Percentiles rank a stretch among this genome's conserved stretches.
phyloP scores from a whole-genome alignment of 2,888 invertebrate species.

The Chironomus riparius region DNA sequence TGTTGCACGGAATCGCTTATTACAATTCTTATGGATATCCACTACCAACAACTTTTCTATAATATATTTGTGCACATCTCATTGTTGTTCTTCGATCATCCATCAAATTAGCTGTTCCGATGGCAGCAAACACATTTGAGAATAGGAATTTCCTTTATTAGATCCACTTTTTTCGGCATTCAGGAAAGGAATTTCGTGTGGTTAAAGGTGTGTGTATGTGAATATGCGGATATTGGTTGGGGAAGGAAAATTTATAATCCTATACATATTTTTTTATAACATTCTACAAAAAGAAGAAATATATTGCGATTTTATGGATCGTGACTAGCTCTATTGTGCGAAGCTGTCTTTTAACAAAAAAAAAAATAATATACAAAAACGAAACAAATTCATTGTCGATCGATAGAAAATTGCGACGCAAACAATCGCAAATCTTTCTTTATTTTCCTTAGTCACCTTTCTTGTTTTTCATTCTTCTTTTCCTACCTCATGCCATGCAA shows the following conservation, averaged over 20 bases:
- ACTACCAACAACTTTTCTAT: neutral
- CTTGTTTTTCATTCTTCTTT: too few species aligned
- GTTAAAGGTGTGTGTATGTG: neutral
- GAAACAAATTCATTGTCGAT: constrained; percentile 6
- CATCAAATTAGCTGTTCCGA: constrained; percentile 25
- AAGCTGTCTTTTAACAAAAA: neutral
- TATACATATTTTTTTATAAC: neutral
- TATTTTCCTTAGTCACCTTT: too few species aligned
- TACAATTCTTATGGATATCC: neutral
- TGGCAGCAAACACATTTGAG: neutral
- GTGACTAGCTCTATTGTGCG: constrained; percentile 24
- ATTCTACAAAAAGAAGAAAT: neutral
- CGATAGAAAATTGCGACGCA: constrained; percentile 22
- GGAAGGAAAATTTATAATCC: constrained; percentile 11
- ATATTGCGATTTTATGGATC: constrained; percentile 23
- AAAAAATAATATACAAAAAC: neutral
- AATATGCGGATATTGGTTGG: neutral
- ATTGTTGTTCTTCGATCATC: constrained; percentile 25
- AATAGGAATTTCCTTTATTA: too few species aligned
- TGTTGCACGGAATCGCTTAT: constrained; percentile 5
- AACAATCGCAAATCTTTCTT: constrained; percentile 24
- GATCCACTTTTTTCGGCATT: neutral
- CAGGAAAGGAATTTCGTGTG: neutral
- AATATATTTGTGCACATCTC: neutral
- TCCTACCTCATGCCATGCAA: neutral